Base-by-base conservation (phyloP, 2,888 invertebrate genomes). In the Aleiodes leptofemur region DNA sequence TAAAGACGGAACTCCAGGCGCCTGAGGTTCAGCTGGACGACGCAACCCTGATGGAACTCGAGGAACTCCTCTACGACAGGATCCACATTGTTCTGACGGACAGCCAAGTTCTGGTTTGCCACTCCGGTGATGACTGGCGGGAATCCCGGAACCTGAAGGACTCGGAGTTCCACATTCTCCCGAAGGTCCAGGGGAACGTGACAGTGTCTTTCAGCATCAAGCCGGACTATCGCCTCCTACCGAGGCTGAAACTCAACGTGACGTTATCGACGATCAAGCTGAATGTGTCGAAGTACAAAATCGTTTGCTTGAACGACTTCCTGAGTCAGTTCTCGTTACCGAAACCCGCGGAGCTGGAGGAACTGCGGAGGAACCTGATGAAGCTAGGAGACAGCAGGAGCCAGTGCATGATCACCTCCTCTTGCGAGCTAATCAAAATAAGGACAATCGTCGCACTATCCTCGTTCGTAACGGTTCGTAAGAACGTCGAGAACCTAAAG, bases 31-130 rank as follows among this genome's bases (percentile, higher is more conserved):
- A 93, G 9, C 88, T 94, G 0, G 95, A 96, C 86, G 94, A 95
- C 83, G 94, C 94, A 0, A 96, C 96, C 0, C 94, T 94, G 83
- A 95, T 95, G 93, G 96, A 96, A 90, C 88, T 96, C 72, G 96
- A 96, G 83, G 95, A 96, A 85, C 91, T 94, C 66, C 90, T 96
- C 8, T 96, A 96, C 83, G 96, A 96, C 79, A 91, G 96, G 80
- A 91, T 95, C 69, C 93, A 94, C 78, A 91, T 95, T 1, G 93
- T 93, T 78, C 92, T 95, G 80, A 92, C 92, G 13, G 93, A 93
- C 73, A 90, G 92, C 57, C 96, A 96, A 91, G 91, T 94, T 43
- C 85, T 93, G 8, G 89, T 92, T 78, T 92, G 92, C 77, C 92
- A 92, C 83, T 91, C 92, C 76, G 92, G 93, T 9, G 95, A 94